A percentile compares a stretch with the other conserved stretches of the same genome.
phyloP scores from a whole-genome alignment of 1,140 invertebrate species.

The Zaprionus ghesquierei region DNA sequence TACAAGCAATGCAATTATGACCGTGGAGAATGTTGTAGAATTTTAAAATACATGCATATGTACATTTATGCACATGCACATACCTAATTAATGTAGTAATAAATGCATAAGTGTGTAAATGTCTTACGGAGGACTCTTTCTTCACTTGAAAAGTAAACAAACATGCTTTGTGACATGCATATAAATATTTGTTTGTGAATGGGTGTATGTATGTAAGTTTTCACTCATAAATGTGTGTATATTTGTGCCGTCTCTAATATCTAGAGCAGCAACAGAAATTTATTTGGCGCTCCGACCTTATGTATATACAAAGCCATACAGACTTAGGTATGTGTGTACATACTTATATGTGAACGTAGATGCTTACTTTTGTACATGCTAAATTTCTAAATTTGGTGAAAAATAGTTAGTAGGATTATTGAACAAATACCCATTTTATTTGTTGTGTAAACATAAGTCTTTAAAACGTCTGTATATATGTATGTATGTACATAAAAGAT shows the following conservation, averaged over 20 bases:
- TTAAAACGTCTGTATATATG: not conserved
- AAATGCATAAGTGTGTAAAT: not conserved
- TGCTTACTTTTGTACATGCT: slow-evolving; percentile 7
- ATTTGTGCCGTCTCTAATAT: not conserved
- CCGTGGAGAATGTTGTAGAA: not conserved
- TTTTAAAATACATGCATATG: not conserved
- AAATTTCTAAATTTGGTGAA: slow-evolving; percentile 14
- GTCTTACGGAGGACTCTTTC: not conserved
- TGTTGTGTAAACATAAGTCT: not conserved
- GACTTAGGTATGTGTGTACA: not conserved
- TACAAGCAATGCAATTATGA: not conserved
- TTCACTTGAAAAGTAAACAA: not conserved
- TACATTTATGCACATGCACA: not conserved
- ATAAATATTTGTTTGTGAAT: not conserved
- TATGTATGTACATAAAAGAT: not conserved
- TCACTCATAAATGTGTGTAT: slow-evolving; percentile 9
- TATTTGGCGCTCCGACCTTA: not conserved
- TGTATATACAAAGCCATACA: not conserved
- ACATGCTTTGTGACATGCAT: not conserved
- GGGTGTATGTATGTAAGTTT: not conserved
- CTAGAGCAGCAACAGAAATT: not conserved
- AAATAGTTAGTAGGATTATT: not conserved
- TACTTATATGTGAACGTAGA: slow-evolving; percentile 9
- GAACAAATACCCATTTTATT: not conserved
- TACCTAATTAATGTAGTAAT: not conserved